Conservation (phyloP, 2,797 vertebrate species). For the Gastrophryne carolinensis region DNA sequence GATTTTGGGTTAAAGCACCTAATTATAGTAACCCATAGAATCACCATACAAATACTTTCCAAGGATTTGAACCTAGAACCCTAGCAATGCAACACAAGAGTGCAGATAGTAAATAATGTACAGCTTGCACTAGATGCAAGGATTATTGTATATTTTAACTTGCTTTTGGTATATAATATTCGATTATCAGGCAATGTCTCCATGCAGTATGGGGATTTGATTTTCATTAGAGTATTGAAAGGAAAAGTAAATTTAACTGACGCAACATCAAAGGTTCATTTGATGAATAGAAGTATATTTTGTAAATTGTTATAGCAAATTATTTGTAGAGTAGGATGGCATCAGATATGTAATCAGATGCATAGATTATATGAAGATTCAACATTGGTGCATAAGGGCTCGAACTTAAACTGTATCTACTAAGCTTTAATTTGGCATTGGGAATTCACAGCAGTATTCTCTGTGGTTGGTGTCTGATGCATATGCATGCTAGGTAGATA, state of each 20-base stretch:
- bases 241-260: constrained; percentile 17
- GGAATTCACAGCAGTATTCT: background rate
- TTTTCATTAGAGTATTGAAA: constrained; percentile 10
- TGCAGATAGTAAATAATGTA: too few species aligned
- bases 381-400: background rate
- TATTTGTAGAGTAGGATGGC: background rate
- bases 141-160: too few species aligned
- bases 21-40: too few species aligned
- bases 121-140: too few species aligned
- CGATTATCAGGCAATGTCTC: background rate
- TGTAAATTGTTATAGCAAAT: constrained; percentile 25
- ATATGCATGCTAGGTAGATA: background rate
- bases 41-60: too few species aligned
- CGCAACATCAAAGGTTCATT: constrained; percentile 46
- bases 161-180: background rate
- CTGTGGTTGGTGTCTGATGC: background rate
- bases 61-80: too few species aligned
- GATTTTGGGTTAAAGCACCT: too few species aligned
- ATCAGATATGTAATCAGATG: background rate
- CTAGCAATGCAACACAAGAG: too few species aligned
- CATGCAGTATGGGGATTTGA: background rate
- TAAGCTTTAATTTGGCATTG: background rate
- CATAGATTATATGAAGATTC: background rate
- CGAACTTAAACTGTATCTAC: background rate
- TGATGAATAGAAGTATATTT: constrained; percentile 44